A percentile compares a stretch with the other conserved stretches of the same genome.
Conservation (phyloP, 2,888 invertebrate genomes). For the Coenonympha glycerion region DNA sequence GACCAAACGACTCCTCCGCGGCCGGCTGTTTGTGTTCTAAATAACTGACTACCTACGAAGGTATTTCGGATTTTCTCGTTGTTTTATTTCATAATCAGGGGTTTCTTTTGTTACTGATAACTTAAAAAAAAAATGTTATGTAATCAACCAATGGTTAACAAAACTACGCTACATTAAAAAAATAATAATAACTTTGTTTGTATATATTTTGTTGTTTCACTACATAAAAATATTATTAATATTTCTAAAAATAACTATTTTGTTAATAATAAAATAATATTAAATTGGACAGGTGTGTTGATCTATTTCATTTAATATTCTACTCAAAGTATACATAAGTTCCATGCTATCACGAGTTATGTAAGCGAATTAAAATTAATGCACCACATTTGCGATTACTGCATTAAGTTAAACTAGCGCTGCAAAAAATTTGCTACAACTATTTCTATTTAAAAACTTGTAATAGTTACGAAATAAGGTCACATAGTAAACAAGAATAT, state of each 20-base stretch:
- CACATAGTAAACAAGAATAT: not conserved
- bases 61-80: conserved; percentile 58
- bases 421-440: not conserved
- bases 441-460: not conserved
- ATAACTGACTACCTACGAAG: conserved; percentile 45
- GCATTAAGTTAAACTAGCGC: not conserved
- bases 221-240: no score
- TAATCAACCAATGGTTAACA: no score
- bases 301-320: no score
- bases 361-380: no score
- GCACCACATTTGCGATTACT: not conserved
- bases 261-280: no score
- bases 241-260: no score
- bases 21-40: conserved; percentile 69
- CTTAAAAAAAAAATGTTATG: no score
- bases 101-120: no score
- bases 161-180: no score
- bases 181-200: not conserved
- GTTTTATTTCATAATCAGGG: conserved; percentile 47
- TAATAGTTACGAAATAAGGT: not conserved
- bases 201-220: no score
- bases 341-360: no score
- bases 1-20: conserved; percentile 66
- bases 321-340: not conserved
- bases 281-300: no score